Evolutionary conservation across 2,888 invertebrate species (phyloP).

Genomic region (Alviniconcha strummeri): DNA sequence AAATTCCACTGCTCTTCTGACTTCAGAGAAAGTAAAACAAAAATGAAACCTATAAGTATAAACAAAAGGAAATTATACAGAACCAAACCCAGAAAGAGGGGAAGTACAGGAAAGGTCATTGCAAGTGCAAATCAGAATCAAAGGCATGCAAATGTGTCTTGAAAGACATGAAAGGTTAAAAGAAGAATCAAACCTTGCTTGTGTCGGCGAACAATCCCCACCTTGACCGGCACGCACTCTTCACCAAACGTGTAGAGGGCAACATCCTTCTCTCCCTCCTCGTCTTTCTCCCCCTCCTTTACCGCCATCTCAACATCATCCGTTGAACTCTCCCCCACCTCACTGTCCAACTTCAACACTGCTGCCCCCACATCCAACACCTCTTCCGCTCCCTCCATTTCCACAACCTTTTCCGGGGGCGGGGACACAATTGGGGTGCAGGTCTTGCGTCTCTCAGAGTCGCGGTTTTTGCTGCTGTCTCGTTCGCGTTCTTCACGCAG

Average conservation of each 20-base stretch:
- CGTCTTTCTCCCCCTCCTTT: conserved; percentile 8
- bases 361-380: background rate
- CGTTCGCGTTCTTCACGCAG: conserved; percentile 57
- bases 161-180: too few relatives aligned
- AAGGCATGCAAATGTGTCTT: too few relatives aligned
- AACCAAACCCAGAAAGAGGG: background rate
- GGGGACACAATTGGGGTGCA: conserved; percentile 63
- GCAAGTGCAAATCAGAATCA: too few relatives aligned
- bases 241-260: conserved; percentile 49
- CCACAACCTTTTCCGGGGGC: conserved; percentile 15
- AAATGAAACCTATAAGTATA: background rate
- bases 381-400: background rate
- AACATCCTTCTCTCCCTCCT: conserved; percentile 30
- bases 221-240: conserved; percentile 15
- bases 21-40: background rate
- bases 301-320: conserved; percentile 35
- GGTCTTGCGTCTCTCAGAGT: conserved; percentile 61
- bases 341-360: background rate
- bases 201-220: conserved; percentile 16
- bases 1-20: too few relatives aligned
- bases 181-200: conserved; percentile 20
- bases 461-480: conserved; percentile 48
- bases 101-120: background rate
- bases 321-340: conserved; percentile 1
- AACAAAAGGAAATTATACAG: background rate